These are phyloP conservation scores for Xiphias gladius DNA, from an alignment of 2,113 vertebrate genomes.

Conservation along the genomic window DNA sequence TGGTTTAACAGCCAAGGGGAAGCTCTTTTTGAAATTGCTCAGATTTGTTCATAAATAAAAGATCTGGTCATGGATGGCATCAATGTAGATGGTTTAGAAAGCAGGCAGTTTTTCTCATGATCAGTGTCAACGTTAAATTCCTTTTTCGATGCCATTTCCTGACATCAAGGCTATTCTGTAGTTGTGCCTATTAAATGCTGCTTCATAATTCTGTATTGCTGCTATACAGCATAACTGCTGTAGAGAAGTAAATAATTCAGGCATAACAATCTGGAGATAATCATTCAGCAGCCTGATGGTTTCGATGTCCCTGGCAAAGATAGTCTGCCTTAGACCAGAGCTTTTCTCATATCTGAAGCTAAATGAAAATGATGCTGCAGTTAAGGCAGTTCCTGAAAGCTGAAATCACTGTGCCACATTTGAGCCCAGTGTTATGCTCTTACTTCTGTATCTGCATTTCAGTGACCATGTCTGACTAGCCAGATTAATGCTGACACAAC, in stretches of 20 bases:
- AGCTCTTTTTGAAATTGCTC: not conserved
- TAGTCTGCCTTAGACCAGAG: not conserved
- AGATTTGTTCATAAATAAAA: slow-evolving; percentile 14
- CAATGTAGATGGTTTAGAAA: not conserved
- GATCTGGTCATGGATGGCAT: not conserved
- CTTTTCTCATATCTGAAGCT: not conserved
- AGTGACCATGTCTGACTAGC: slow-evolving; percentile 22
- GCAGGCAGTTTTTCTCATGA: not conserved
- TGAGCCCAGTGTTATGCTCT: not conserved
- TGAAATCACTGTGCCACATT: slow-evolving; percentile 39
- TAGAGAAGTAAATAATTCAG: slow-evolving; percentile 44
- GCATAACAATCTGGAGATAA: slow-evolving; percentile 21
- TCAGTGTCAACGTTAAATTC: not conserved
- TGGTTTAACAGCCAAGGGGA: not conserved
- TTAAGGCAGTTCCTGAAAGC: slow-evolving; percentile 22
- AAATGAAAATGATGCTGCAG: slow-evolving; percentile 14
- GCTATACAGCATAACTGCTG: not conserved
- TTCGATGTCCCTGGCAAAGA: not conserved
- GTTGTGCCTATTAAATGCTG: not conserved
- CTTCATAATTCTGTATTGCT: slow-evolving; percentile 3
- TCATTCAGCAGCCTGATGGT: slow-evolving; percentile 2
- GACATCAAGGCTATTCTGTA: not conserved
- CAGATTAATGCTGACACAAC: slow-evolving; percentile 43
- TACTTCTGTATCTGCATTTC: slow-evolving; percentile 31
- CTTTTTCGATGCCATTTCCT: not conserved